Conservation (phyloP, 2,113 vertebrate species). For the Oplegnathus fasciatus region DNA sequence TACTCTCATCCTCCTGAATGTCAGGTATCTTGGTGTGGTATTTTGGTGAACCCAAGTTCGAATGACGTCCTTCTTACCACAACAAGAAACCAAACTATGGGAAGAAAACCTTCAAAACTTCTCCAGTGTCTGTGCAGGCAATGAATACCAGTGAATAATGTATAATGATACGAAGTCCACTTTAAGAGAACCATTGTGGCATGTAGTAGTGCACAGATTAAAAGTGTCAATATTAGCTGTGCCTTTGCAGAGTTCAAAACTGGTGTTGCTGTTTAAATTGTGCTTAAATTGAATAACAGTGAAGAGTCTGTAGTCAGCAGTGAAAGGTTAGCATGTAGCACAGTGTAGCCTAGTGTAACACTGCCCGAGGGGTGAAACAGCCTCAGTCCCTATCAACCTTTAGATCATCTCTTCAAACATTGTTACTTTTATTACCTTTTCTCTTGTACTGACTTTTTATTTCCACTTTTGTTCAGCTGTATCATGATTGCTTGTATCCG, state of each 20-base stretch:
- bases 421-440: not conserved
- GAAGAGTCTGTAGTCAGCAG: not conserved
- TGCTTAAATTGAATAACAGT: not conserved
- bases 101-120: too few species aligned
- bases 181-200: not conserved
- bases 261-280: not conserved
- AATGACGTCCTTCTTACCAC: too few species aligned
- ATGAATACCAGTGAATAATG: too few species aligned
- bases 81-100: too few species aligned
- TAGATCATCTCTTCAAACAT: not conserved
- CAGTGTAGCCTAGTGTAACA: not conserved
- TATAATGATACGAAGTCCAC: not conserved
- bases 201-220: not conserved
- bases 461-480: not conserved
- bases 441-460: not conserved
- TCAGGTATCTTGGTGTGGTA: too few species aligned
- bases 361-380: conserved; percentile 6
- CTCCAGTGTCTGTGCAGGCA: too few species aligned
- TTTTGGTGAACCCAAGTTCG: too few species aligned
- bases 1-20: too few species aligned
- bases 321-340: not conserved
- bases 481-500: not conserved
- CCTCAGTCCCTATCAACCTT: not conserved
- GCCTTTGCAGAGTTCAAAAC: not conserved
- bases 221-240: not conserved